These are phyloP conservation scores for Melanotaenia boesemani DNA, from an alignment of 2,797 vertebrate genomes.

Conservation along the genomic window DNA sequence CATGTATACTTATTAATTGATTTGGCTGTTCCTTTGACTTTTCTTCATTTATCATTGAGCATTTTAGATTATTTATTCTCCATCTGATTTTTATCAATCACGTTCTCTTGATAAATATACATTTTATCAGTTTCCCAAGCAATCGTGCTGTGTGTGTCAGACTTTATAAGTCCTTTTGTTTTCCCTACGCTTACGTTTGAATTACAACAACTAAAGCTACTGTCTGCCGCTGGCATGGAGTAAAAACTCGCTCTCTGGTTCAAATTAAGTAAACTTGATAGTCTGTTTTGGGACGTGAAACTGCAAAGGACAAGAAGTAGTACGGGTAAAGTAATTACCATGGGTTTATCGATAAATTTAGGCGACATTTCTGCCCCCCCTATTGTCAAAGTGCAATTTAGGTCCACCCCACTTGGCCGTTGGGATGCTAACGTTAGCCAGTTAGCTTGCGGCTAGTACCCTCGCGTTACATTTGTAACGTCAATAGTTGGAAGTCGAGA, in stretches of 20 bases:
- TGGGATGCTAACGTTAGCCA: slow-evolving; percentile 75
- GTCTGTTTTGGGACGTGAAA: neutral
- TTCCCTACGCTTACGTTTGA: slow-evolving; percentile 50
- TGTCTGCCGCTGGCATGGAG: slow-evolving; percentile 17
- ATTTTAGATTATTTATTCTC: neutral
- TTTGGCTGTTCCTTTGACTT: neutral
- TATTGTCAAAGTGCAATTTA: slow-evolving; percentile 44
- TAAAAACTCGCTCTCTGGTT: slow-evolving; percentile 39
- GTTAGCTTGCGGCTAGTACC: slow-evolving; percentile 75
- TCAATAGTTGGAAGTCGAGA: slow-evolving; percentile 75
- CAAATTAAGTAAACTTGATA: slow-evolving; percentile 24
- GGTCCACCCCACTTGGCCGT: slow-evolving; percentile 49
- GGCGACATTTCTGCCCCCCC: slow-evolving; percentile 6
- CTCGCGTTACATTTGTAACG: slow-evolving; percentile 79
- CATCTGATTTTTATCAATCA: neutral
- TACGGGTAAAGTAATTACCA: neutral
- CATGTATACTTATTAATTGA: no score
- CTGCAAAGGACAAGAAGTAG: neutral
- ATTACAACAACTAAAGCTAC: slow-evolving; percentile 35
- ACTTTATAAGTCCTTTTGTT: slow-evolving; percentile 73
- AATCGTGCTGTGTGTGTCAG: slow-evolving; percentile 42
- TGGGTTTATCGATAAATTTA: neutral
- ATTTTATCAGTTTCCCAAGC: slow-evolving; percentile 2
- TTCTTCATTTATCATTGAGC: neutral
- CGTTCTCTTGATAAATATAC: neutral